Evolutionary conservation across 2,113 vertebrate species (phyloP), one percentile per base, ranked within the genome.

Genomic region (Mesoclemmys tuberculata): DNA sequence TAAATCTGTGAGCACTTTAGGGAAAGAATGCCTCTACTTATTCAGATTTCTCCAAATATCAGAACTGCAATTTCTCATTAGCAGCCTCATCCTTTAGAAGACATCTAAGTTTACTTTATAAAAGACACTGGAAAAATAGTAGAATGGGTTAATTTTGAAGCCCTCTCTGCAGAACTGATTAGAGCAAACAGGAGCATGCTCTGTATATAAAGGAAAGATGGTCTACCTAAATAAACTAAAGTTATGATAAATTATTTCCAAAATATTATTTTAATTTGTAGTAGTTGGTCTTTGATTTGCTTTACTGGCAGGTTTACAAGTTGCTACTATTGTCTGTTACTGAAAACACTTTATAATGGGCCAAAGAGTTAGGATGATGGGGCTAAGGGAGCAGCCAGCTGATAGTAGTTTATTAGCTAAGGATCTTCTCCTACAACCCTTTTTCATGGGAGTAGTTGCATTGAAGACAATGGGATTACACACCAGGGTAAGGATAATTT

Each of bases 231-330:
- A 12, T 80, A 52, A 84, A 3, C 87, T 87, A 90, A 91, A 93
- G 68, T 48, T 92, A 93, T 74, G 94, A 61, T 74, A 77, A 95
- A 83, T 88, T 95, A 88, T 86, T 95, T 75, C 71, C 29, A 85
- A 92, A 95, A 97, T 79, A 54, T 91, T 86, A 55, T 93, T 97
- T 97, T 97, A 84, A 89, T 95, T 93, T 94, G 83, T 90, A 82
- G n/a, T 80, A n/a, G 31, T 71, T 91, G 82, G 75, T 94, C 90
- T 96, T 92, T 91, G 92, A 91, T 96, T 95, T 93, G 85, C 95
- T 84, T 83, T 81, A 58, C 87, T 79, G 94, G 87, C 52, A 93
- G 82, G 92, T 96, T 85, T 96, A 83, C 82, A 97, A 95, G 88
- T 90, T 81, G 51, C 90, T 95, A 93, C 90, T 95, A 75, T 48